phyloP scores from a whole-genome alignment of 2,113 vertebrate species.

The Baryphthengus martii region DNA sequence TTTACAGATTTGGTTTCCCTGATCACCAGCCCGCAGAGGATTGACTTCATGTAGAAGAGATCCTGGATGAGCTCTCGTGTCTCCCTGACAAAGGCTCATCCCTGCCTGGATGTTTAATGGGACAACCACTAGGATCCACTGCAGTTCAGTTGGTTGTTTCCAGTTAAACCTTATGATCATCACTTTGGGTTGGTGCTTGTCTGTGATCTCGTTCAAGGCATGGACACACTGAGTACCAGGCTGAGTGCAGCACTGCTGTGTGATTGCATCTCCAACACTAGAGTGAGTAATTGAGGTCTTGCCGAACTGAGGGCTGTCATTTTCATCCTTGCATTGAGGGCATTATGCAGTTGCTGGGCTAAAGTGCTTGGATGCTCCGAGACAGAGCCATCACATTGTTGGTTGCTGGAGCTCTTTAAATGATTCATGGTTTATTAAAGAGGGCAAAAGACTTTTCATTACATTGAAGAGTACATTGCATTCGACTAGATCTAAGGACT shows the following conservation, averaged over 20 bases:
- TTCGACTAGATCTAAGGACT: neutral
- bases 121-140: neutral
- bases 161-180: neutral
- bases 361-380: neutral
- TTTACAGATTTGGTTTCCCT: neutral
- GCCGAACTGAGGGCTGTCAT: accelerated
- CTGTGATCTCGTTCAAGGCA: accelerated
- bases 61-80: neutral
- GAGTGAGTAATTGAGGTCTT: neutral
- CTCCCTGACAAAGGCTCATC: neutral
- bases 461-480: neutral
- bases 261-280: accelerated
- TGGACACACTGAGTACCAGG: neutral
- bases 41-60: neutral
- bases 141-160: neutral
- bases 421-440: neutral
- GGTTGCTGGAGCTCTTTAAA: neutral
- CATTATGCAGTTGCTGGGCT: neutral
- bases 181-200: neutral
- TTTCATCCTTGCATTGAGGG: accelerated
- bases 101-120: neutral
- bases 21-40: neutral
- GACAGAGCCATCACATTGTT: accelerated
- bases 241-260: accelerated
- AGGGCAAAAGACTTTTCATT: neutral